Percentiles rank a stretch among this genome's conserved stretches.
Conservation (phyloP, 2,113 vertebrate genomes). For the Vombatus ursinus region DNA sequence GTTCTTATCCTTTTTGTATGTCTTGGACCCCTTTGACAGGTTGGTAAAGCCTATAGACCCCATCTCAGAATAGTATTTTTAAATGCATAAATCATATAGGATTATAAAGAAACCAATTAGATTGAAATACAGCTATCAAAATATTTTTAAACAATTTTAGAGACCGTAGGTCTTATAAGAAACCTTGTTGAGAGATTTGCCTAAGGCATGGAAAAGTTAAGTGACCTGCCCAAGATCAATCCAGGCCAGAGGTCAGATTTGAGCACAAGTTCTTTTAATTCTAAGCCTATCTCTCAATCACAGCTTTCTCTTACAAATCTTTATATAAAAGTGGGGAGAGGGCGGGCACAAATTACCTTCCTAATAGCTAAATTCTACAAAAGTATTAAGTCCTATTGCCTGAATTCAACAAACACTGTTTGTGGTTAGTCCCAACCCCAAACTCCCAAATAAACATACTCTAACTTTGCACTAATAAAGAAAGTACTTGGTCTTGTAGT, state of each 20-base stretch:
- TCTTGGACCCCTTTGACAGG: background rate
- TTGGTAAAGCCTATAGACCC: background rate
- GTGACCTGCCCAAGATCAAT: background rate
- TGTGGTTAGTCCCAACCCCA: background rate
- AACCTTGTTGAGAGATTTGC: background rate
- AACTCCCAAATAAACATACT: background rate
- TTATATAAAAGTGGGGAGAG: background rate
- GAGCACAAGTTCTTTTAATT: background rate
- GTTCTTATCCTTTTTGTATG: background rate
- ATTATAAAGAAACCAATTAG: background rate
- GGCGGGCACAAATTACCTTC: background rate
- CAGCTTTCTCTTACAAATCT: background rate
- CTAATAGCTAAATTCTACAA: background rate
- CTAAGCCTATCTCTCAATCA: background rate
- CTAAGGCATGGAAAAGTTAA: background rate
- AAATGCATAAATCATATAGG: background rate
- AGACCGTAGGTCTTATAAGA: background rate
- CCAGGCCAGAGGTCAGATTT: background rate
- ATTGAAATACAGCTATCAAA: background rate
- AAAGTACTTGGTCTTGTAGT: background rate
- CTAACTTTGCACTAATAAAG: background rate
- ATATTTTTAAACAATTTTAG: background rate
- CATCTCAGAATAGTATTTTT: background rate
- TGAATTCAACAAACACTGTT: background rate
- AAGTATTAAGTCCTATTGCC: background rate